Evolutionary conservation across 2,888 invertebrate genomes (phyloP).

Genomic region (Cantharis rufa): DNA sequence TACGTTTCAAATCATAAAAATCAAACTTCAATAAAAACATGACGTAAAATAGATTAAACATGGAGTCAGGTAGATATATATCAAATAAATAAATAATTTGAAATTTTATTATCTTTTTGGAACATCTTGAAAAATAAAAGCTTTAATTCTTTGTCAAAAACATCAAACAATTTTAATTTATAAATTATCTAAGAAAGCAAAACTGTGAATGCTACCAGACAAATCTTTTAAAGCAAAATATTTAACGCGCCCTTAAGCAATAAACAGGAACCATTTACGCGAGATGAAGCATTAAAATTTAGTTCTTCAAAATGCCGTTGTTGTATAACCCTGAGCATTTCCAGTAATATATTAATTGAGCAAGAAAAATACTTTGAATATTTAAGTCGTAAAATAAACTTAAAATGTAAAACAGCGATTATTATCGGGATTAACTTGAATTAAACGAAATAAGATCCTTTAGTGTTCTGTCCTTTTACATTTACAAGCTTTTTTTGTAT

Average conservation of each 20-base stretch:
- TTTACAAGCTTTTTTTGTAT: neutral
- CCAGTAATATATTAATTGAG: neutral
- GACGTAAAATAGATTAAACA: neutral
- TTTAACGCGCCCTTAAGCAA: slow-evolving; percentile 21
- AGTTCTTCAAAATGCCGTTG: slow-evolving; percentile 5
- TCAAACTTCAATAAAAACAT: neutral
- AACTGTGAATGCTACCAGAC: slow-evolving; percentile 19
- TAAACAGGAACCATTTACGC: slow-evolving; percentile 19
- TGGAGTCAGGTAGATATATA: neutral
- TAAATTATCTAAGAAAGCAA: slow-evolving; percentile 16
- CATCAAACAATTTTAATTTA: slow-evolving; percentile 10
- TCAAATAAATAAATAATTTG: neutral
- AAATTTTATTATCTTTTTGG: neutral
- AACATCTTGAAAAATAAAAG: neutral
- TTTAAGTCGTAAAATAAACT: neutral
- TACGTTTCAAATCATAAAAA: neutral
- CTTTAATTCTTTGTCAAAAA: neutral
- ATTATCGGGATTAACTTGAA: neutral
- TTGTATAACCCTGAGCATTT: neutral
- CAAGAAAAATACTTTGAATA: neutral
- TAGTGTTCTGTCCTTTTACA: neutral
- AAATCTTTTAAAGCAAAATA: slow-evolving; percentile 19
- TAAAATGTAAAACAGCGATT: neutral
- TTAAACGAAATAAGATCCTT: neutral
- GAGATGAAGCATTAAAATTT: slow-evolving; percentile 20